A percentile compares a stretch with the other conserved stretches of the same genome.
Conservation (phyloP, 2,888 invertebrate genomes). For the Leucoptera coffeella region DNA sequence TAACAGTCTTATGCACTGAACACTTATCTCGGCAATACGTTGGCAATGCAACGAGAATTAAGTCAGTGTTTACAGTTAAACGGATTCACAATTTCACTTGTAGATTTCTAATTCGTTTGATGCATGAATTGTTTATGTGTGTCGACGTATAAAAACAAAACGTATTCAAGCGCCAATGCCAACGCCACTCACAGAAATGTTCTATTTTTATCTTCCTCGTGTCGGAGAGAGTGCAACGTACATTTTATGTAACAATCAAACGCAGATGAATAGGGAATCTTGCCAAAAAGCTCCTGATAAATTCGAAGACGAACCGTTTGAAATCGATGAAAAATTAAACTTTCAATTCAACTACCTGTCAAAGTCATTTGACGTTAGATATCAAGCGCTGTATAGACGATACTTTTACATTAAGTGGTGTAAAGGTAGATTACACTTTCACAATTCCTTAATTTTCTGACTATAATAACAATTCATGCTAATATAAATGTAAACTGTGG, state of each 20-base stretch:
- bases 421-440: no score
- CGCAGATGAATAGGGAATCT: conserved; percentile 42
- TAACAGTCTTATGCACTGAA: background rate
- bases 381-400: no score
- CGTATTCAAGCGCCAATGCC: conserved; percentile 13
- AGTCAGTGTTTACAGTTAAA: conserved; percentile 34
- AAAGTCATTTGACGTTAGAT: no score
- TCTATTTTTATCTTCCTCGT: conserved; percentile 47
- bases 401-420: no score
- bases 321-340: conserved; percentile 15
- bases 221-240: conserved; percentile 24
- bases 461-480: no score
- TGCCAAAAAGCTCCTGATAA: conserved; percentile 32
- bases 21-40: conserved; percentile 10
- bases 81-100: no score
- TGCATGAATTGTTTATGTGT: conserved; percentile 30
- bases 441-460: no score
- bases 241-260: conserved; percentile 34
- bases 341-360: no score
- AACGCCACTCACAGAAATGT: conserved; percentile 34
- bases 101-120: conserved; percentile 33
- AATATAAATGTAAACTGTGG: no score
- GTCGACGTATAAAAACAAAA: conserved; percentile 46
- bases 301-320: conserved; percentile 29
- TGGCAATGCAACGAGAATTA: conserved; percentile 21